Evolutionary conservation across 2,797 vertebrate genomes (phyloP).

Genomic region (Valencia hispanica): DNA sequence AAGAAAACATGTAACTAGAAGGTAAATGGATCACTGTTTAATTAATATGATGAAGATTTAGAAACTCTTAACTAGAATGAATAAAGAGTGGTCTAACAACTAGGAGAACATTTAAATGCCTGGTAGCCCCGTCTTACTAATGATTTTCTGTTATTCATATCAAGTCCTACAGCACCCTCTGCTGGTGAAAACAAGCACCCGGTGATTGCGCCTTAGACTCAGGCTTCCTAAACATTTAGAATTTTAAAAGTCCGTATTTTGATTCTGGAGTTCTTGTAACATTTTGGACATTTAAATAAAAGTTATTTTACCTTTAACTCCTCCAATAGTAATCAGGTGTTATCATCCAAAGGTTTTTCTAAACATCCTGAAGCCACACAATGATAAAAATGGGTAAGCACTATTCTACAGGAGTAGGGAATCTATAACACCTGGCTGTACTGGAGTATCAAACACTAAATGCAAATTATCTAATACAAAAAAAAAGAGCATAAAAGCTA

Average conservation of each 20-base stretch:
- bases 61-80: neutral
- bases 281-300: neutral
- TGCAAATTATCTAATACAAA: neutral
- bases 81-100: neutral
- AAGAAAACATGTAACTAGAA: neutral
- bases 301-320: neutral
- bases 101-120: constrained; percentile 8
- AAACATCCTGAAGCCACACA: neutral
- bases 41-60: constrained; percentile 16
- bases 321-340: neutral
- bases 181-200: constrained; percentile 46
- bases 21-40: constrained; percentile 18
- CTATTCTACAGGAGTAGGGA: neutral
- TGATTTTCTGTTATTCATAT: constrained; percentile 16
- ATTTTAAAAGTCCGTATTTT: neutral
- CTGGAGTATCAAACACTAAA: neutral
- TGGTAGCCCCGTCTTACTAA: neutral
- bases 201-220: neutral
- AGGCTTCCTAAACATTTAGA: neutral
- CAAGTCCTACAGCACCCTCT: constrained; percentile 77
- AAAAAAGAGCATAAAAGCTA: neutral
- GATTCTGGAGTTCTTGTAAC: neutral
- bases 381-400: neutral
- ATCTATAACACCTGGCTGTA: neutral
- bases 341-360: neutral